Percentiles rank a stretch among this genome's conserved stretches.
These are phyloP conservation scores for Danio choprae DNA, from an alignment of 2,797 vertebrate species.

Conservation along the genomic window DNA sequence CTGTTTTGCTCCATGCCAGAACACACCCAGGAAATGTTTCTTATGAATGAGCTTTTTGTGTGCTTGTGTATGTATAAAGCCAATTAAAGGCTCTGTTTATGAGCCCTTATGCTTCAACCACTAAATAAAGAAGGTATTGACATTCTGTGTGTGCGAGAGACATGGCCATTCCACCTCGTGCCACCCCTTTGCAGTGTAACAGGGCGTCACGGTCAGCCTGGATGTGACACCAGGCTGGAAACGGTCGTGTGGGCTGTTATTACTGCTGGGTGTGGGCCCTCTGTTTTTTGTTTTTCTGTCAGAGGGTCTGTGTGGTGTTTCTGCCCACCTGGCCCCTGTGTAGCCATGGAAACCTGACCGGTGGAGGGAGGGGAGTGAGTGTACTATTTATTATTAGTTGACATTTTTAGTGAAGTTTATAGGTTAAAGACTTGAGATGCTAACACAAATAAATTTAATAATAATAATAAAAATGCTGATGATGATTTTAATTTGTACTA, in stretches of 20 bases:
- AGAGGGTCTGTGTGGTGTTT: conserved; percentile 51
- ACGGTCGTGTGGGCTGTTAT: conserved; percentile 43
- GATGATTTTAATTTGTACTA: no score
- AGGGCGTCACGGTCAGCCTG: not conserved
- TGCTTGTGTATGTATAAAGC: conserved; percentile 9
- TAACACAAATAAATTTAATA: not conserved
- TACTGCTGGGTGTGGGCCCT: conserved; percentile 49
- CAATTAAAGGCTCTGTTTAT: not conserved
- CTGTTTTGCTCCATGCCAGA: not conserved
- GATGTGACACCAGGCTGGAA: conserved; percentile 39
- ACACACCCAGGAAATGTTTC: conserved; percentile 43
- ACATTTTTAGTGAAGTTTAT: not conserved
- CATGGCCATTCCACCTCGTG: conserved; percentile 46
- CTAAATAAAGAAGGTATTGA: conserved; percentile 50
- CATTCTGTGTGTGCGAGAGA: conserved; percentile 7
- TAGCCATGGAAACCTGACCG: conserved; percentile 48
- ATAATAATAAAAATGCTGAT: no score
- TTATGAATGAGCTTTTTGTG: conserved; percentile 42
- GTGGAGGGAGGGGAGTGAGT: conserved; percentile 3
- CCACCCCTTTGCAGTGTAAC: conserved; percentile 37
- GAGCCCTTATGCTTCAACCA: conserved; percentile 2
- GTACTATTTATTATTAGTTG: not conserved
- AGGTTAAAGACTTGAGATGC: not conserved
- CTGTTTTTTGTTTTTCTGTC: conserved; percentile 62
- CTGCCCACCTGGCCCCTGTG: conserved; percentile 56